These are phyloP conservation scores for Chloroclystis v-ata DNA, from an alignment of 2,888 invertebrate species.

Conservation along the genomic window DNA sequence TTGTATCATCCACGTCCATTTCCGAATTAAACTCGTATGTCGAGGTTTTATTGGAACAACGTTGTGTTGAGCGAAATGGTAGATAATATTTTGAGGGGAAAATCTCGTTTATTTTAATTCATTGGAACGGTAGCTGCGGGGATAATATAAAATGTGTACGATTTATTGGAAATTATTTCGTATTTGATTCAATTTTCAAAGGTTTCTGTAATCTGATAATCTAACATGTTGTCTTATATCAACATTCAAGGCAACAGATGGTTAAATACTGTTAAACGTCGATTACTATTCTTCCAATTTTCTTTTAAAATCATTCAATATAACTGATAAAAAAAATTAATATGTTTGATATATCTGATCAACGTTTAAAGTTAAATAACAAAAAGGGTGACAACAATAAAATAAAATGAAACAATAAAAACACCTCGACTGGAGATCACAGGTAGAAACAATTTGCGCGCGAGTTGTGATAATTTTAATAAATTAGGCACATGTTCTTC, in stretches of 20 bases:
- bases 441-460: conserved; percentile 28
- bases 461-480: conserved; percentile 41
- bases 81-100: not conserved
- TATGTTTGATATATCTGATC: no score
- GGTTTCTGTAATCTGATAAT: not conserved
- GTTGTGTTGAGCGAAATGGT: conserved; percentile 8
- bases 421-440: conserved; percentile 23
- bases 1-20: conserved; percentile 17
- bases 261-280: no score
- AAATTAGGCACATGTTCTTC: conserved; percentile 39
- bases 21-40: conserved; percentile 15
- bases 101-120: no score
- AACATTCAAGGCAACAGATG: no score
- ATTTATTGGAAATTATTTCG: not conserved
- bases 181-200: not conserved
- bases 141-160: not conserved
- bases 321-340: no score
- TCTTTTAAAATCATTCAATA: no score
- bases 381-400: conserved; percentile 5
- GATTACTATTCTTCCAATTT: no score
- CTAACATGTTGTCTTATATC: no score
- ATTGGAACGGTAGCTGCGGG: no score
- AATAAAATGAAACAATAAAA: conserved; percentile 19
- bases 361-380: no score
- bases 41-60: conserved; percentile 14